These are phyloP conservation scores for Darevskia mixta DNA, from an alignment of 2,797 vertebrate genomes.

Conservation along the genomic window DNA sequence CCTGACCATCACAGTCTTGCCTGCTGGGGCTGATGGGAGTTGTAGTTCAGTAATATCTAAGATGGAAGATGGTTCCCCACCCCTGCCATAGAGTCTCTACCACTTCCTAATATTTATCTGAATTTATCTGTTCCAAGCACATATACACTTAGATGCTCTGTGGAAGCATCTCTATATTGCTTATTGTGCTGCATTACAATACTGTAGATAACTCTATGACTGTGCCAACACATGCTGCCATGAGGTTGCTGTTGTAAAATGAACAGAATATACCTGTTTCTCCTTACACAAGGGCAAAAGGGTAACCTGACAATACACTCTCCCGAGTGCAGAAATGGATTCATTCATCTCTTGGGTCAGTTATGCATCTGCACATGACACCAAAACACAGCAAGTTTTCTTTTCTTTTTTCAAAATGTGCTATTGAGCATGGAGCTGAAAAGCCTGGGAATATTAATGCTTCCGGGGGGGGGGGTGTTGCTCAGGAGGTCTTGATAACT, in stretches of 20 bases:
- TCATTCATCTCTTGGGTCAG: background rate
- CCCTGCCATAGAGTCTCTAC: too few relatives aligned
- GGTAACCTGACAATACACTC: background rate
- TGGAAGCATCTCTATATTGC: background rate
- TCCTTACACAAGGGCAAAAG: accelerated
- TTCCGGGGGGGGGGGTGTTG: background rate
- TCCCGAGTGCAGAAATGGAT: background rate
- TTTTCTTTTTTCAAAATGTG: background rate
- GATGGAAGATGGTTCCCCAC: too few relatives aligned
- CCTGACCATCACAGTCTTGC: too few relatives aligned
- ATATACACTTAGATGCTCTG: background rate
- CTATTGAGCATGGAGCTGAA: background rate
- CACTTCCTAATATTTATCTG: background rate
- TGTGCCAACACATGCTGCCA: background rate
- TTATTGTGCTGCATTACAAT: background rate
- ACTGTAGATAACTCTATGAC: background rate
- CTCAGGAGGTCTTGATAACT: background rate
- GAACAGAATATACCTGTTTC: background rate
- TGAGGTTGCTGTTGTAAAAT: background rate
- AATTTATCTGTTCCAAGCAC: background rate
- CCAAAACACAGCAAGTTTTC: background rate
- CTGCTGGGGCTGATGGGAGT: too few relatives aligned
- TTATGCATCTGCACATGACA: too few relatives aligned
- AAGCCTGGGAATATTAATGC: background rate
- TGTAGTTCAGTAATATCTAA: too few relatives aligned